phyloP scores from a whole-genome alignment of 2,113 vertebrate species.

The Cinclus cinclus region DNA sequence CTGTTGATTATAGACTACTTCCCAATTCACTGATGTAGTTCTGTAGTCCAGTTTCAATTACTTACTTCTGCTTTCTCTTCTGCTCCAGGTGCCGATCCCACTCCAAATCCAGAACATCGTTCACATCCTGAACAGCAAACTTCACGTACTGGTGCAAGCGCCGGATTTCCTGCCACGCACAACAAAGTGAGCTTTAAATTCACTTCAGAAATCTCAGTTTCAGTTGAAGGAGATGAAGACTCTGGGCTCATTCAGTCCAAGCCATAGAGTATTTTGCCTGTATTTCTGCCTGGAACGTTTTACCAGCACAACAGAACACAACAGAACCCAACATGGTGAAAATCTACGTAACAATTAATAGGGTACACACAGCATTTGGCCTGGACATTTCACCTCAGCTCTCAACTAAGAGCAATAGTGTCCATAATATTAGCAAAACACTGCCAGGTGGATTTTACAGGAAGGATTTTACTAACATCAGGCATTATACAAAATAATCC shows the following conservation, averaged over 20 bases:
- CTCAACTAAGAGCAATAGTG: neutral
- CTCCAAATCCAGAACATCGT: conserved; percentile 90
- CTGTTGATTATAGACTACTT: neutral
- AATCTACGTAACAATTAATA: neutral
- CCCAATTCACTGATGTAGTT: neutral
- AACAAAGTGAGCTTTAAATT: neutral
- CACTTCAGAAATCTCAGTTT: neutral
- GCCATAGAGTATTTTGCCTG: rapidly evolving
- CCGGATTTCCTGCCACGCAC: conserved; percentile 84
- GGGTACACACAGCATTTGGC: neutral
- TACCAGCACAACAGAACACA: neutral
- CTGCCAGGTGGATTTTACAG: neutral
- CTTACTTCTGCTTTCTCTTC: conserved; percentile 88
- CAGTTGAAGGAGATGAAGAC: neutral
- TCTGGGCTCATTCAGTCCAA: neutral
- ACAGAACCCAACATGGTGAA: neutral
- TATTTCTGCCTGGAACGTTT: neutral
- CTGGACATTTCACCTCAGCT: neutral
- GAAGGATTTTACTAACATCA: neutral
- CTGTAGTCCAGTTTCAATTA: neutral
- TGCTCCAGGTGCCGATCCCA: conserved; percentile 94
- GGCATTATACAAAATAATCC: neutral
- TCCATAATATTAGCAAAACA: neutral
- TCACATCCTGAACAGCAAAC: conserved; percentile 94
- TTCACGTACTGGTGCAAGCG: conserved; percentile 91